Evolutionary conservation across 2,113 vertebrate species (phyloP).

Genomic region (Salvator merianae): DNA sequence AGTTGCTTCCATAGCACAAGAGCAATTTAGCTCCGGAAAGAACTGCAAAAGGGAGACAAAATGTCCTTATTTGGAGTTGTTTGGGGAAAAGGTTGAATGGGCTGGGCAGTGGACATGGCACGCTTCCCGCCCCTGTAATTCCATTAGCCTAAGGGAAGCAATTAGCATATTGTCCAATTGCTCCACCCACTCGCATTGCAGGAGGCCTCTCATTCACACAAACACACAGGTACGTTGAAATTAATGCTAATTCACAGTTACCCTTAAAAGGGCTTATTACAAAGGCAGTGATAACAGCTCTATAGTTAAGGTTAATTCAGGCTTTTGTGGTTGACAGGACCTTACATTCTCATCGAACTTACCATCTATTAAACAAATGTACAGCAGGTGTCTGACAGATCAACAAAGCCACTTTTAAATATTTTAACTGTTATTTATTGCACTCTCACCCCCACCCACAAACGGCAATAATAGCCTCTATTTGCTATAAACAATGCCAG

Average conservation of each 20-base stretch:
- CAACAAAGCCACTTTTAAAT: slow-evolving; percentile 62
- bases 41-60: background rate
- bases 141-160: slow-evolving; percentile 34
- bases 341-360: slow-evolving; percentile 42
- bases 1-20: background rate
- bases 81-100: background rate
- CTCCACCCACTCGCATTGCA: slow-evolving; percentile 11
- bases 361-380: slow-evolving; percentile 56
- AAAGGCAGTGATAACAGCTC: slow-evolving; percentile 27
- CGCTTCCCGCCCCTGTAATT: slow-evolving; percentile 29
- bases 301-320: slow-evolving; percentile 51
- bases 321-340: slow-evolving; percentile 47
- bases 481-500: slow-evolving; percentile 8
- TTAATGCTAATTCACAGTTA: slow-evolving; percentile 23
- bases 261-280: slow-evolving; percentile 38
- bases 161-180: slow-evolving; percentile 33
- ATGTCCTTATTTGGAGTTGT: slow-evolving; percentile 34
- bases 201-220: slow-evolving; percentile 30
- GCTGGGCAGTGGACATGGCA: slow-evolving; percentile 9
- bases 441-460: slow-evolving; percentile 27
- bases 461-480: slow-evolving; percentile 48
- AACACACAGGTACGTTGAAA: slow-evolving; percentile 36
- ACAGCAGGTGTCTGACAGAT: slow-evolving; percentile 55
- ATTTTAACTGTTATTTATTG: slow-evolving; percentile 64
- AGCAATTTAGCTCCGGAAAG: background rate